A percentile compares a stretch with the other conserved stretches of the same genome.
Conservation (phyloP, 1,140 invertebrate species). For the Trichogramma pretiosum region DNA sequence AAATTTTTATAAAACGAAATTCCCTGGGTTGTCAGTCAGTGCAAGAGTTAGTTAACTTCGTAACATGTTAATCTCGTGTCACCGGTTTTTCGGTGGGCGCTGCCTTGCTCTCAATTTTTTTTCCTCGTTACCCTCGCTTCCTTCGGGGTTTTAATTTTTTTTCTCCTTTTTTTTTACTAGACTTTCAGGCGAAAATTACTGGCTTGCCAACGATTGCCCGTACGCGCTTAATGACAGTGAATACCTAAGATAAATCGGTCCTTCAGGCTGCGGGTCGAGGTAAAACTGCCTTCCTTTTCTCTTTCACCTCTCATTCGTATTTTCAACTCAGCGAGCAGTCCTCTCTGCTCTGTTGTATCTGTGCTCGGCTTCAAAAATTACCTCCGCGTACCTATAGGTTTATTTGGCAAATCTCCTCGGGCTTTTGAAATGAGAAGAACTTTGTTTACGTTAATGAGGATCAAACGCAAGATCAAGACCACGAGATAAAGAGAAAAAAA, state of each 20-base stretch:
- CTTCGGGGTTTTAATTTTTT: neutral
- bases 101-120: slow-evolving; percentile 1
- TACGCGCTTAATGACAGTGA: slow-evolving; percentile 15
- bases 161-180: slow-evolving; percentile 4
- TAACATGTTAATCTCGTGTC: slow-evolving; percentile 16
- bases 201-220: slow-evolving; percentile 8
- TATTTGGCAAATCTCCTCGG: neutral
- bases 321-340: neutral
- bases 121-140: neutral
- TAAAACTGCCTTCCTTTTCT: neutral
- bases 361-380: slow-evolving; percentile 12
- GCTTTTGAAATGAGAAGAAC: slow-evolving; percentile 9
- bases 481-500: too few relatives aligned
- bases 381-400: too few relatives aligned
- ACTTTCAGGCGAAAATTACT: slow-evolving; percentile 9
- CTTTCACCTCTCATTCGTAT: neutral
- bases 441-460: slow-evolving; percentile 19
- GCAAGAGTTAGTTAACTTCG: slow-evolving; percentile 2
- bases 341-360: neutral
- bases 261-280: slow-evolving; percentile 11
- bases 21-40: too few relatives aligned
- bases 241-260: slow-evolving; percentile 19
- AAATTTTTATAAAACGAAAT: too few relatives aligned
- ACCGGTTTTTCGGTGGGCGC: neutral
- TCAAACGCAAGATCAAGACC: too few relatives aligned